Conservation (phyloP, 2,113 vertebrate species). For the Sorex fumeus region DNA sequence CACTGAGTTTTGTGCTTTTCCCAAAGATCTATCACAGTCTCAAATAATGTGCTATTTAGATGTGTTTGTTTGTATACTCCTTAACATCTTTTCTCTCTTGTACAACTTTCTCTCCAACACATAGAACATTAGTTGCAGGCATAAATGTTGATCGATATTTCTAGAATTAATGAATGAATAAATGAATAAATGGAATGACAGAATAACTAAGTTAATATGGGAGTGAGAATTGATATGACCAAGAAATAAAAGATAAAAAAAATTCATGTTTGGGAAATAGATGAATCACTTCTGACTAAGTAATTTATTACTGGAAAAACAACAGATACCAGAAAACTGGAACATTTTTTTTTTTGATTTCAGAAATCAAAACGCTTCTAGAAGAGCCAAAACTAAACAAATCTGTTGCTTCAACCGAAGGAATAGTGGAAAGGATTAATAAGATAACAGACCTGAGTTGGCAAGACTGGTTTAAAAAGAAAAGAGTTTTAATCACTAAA, state of each 20-base stretch:
- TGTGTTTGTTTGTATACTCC: neutral
- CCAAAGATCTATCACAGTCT: neutral
- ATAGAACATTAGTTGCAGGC: neutral
- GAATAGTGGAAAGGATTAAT: neutral
- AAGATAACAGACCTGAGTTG: neutral
- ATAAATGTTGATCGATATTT: neutral
- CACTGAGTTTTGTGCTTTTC: neutral
- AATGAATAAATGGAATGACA: neutral
- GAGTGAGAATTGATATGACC: neutral
- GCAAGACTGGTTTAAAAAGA: neutral
- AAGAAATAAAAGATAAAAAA: constrained; percentile 36
- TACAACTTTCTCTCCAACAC: neutral
- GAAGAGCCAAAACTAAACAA: constrained; percentile 33
- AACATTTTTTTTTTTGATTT: too few relatives aligned
- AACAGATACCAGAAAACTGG: neutral
- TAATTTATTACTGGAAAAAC: constrained; percentile 30
- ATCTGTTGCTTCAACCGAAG: neutral
- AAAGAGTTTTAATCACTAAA: neutral
- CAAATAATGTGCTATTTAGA: neutral
- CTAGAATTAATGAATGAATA: constrained; percentile 1
- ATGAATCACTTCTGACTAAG: neutral
- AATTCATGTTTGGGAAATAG: constrained; percentile 12
- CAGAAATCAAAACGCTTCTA: neutral
- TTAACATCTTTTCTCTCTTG: neutral
- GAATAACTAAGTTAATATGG: neutral